These are phyloP conservation scores for Diachasmimorpha longicaudata DNA, from an alignment of 1,140 invertebrate species.

Conservation along the genomic window DNA sequence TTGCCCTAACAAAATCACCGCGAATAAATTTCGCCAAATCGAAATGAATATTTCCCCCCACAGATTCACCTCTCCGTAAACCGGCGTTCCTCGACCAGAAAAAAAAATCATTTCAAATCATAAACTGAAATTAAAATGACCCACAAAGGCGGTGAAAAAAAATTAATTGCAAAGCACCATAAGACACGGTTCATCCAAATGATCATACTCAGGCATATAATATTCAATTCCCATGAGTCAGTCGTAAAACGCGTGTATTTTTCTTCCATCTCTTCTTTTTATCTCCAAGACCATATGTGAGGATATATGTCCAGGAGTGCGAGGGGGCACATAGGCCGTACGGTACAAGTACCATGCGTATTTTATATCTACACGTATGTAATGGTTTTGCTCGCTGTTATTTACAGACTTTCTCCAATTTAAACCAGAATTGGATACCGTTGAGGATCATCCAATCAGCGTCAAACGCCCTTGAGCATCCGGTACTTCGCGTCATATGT, in stretches of 20 bases:
- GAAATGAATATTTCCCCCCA: too few relatives aligned
- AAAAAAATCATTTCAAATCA: too few relatives aligned
- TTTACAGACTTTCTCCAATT: constrained; percentile 46
- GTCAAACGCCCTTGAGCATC: constrained; percentile 35
- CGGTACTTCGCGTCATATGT: neutral
- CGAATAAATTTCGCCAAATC: too few relatives aligned
- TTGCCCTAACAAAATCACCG: too few relatives aligned
- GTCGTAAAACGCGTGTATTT: constrained; percentile 4
- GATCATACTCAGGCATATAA: neutral
- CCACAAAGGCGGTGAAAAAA: neutral
- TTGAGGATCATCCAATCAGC: constrained; percentile 35
- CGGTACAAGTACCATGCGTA: constrained; percentile 4
- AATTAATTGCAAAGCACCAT: constrained; percentile 5
- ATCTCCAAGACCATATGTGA: neutral
- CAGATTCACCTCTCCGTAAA: too few relatives aligned
- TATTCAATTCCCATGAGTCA: constrained; percentile 5
- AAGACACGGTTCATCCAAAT: constrained; percentile 2
- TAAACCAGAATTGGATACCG: constrained; percentile 33
- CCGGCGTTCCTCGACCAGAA: too few relatives aligned
- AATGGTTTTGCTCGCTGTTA: constrained; percentile 10
- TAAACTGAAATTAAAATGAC: neutral
- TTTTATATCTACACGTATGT: constrained; percentile 11
- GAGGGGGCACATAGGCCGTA: constrained; percentile 2
- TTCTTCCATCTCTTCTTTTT: neutral
- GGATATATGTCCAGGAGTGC: neutral